phyloP scores from a whole-genome alignment of 1,140 invertebrate species.

The Venturia canescens region DNA sequence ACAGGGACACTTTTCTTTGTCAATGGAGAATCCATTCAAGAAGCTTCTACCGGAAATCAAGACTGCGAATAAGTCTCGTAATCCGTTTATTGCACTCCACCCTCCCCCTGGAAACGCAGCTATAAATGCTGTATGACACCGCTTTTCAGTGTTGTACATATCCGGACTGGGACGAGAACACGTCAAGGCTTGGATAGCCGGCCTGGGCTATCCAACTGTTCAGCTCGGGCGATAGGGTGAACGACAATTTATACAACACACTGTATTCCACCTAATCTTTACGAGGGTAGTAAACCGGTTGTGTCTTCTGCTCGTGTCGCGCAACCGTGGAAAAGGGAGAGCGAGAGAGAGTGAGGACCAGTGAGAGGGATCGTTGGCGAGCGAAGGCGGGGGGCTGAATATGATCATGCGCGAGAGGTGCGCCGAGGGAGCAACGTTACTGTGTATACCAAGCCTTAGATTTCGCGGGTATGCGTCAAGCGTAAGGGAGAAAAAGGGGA shows the following conservation, averaged over 20 bases:
- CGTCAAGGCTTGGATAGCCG: not conserved
- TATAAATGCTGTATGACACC: not conserved
- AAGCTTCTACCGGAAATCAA: not conserved
- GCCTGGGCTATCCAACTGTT: not conserved
- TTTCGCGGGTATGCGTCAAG: slow-evolving; percentile 14
- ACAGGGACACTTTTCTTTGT: not conserved
- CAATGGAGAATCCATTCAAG: not conserved
- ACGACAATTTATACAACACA: slow-evolving; percentile 48
- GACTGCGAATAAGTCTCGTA: not conserved
- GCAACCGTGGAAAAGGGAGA: not conserved
- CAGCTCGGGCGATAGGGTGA: slow-evolving; percentile 38
- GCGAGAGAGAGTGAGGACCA: not conserved
- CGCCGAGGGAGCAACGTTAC: not conserved
- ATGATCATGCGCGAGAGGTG: slow-evolving; percentile 1
- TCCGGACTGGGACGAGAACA: slow-evolving; percentile 17
- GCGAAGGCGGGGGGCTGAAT: slow-evolving; percentile 3
- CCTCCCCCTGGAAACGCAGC: not conserved
- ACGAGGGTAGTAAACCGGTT: slow-evolving; percentile 45
- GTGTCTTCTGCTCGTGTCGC: not conserved
- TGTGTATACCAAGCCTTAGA: not conserved
- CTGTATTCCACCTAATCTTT: slow-evolving; percentile 47
- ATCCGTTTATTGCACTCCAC: slow-evolving; percentile 2
- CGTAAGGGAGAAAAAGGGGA: not conserved
- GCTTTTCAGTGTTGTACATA: not conserved
- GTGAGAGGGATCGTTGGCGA: not conserved